These are phyloP conservation scores for Eudyptes chrysolophus DNA, from an alignment of 2,113 vertebrate genomes.

Conservation along the genomic window DNA sequence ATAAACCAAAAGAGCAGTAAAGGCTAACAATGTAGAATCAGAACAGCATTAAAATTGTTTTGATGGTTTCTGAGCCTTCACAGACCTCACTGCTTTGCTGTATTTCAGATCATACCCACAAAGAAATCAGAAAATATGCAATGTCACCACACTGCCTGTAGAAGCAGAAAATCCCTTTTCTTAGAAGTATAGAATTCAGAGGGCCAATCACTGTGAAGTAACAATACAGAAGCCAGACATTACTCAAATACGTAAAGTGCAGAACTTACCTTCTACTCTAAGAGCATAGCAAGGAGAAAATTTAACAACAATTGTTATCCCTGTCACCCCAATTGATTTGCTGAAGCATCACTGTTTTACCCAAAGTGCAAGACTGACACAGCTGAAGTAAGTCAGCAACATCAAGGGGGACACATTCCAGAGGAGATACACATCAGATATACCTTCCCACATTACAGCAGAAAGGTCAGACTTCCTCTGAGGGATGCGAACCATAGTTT, in stretches of 20 bases:
- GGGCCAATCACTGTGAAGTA: background rate
- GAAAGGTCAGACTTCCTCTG: background rate
- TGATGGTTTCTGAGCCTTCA: background rate
- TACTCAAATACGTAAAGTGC: background rate
- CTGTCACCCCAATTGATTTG: background rate
- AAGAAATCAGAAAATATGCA: background rate
- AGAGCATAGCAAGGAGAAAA: background rate
- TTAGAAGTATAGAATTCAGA: background rate
- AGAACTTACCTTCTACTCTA: background rate
- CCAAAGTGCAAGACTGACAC: background rate
- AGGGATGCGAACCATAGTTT: background rate
- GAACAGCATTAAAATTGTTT: background rate
- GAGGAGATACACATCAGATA: background rate
- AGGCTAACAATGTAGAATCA: background rate
- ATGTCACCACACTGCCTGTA: background rate
- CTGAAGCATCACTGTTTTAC: background rate
- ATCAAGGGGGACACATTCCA: background rate
- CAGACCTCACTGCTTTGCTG: background rate
- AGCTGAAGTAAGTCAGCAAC: background rate
- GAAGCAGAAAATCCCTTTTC: background rate
- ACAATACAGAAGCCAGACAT: background rate
- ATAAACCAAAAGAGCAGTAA: background rate
- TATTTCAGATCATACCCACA: background rate
- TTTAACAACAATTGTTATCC: background rate
- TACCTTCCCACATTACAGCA: background rate